phyloP scores from a whole-genome alignment of 2,888 invertebrate species.

The Sisyra terminalis region DNA sequence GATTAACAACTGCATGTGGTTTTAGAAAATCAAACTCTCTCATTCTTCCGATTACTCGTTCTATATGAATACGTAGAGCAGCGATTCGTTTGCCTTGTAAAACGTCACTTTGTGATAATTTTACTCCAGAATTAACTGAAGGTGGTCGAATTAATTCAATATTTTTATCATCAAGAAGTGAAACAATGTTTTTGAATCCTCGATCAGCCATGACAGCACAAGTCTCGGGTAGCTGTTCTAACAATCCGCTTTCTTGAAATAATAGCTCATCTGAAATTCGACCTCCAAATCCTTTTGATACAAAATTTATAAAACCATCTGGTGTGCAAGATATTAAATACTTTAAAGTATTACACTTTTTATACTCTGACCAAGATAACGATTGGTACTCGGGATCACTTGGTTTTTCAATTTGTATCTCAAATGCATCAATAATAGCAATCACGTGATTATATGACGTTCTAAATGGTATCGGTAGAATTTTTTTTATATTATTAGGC shows the following conservation, averaged over 20 bases:
- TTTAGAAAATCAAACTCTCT: constrained; percentile 13
- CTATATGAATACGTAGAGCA: constrained; percentile 14
- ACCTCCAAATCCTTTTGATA: constrained; percentile 18
- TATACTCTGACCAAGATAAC: constrained; percentile 7
- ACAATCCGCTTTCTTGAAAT: constrained; percentile 13
- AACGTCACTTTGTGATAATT: constrained; percentile 12
- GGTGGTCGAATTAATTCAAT: constrained; percentile 13
- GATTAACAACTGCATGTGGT: constrained; percentile 12
- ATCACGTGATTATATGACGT: not conserved
- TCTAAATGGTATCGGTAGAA: constrained; percentile 3
- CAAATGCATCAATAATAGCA: constrained; percentile 5
- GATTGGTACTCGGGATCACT: constrained; percentile 7
- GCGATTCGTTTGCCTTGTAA: constrained; percentile 13
- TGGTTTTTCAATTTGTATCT: constrained; percentile 8
- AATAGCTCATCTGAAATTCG: constrained; percentile 14
- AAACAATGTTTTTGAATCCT: constrained; percentile 14
- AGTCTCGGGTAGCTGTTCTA: constrained; percentile 11
- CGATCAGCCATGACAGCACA: constrained; percentile 14
- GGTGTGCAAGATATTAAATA: constrained; percentile 13
- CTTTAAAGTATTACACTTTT: constrained; percentile 16
- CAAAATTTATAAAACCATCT: constrained; percentile 17
- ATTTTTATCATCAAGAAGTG: constrained; percentile 11
- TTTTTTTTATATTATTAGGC: constrained; percentile 4
- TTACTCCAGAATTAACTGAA: constrained; percentile 11
- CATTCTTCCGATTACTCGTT: constrained; percentile 14